Conservation (phyloP, 2,888 invertebrate genomes). For the Frankliniella fusca region DNA sequence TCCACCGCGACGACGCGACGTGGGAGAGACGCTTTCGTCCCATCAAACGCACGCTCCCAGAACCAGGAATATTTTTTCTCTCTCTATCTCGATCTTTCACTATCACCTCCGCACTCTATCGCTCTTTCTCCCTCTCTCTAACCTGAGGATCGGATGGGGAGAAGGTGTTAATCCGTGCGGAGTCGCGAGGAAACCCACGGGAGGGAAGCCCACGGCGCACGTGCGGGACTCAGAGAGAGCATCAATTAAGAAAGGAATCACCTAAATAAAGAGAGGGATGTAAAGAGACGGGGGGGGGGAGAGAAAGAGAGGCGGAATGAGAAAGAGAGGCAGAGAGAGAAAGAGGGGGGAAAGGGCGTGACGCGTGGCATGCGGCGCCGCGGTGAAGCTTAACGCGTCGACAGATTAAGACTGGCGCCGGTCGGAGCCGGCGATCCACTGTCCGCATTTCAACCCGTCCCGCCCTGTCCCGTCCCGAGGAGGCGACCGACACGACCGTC, state of each 20-base stretch:
- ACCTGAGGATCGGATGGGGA: not conserved
- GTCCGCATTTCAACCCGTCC: too few species aligned
- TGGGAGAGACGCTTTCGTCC: not conserved
- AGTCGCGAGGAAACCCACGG: not conserved
- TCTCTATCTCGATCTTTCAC: not conserved
- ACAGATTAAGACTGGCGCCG: too few species aligned
- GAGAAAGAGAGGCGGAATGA: not conserved
- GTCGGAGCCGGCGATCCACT: not conserved
- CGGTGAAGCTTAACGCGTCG: too few species aligned
- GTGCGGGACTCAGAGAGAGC: too few species aligned
- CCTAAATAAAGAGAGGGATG: too few species aligned
- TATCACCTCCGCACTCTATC: conserved; percentile 4
- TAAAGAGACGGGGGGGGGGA: not conserved
- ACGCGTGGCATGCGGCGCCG: not conserved
- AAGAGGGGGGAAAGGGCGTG: not conserved
- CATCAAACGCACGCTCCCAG: not conserved
- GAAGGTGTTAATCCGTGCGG: not conserved
- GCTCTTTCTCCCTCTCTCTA: not conserved
- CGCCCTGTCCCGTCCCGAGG: too few species aligned
- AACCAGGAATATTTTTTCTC: not conserved
- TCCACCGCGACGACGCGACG: too few species aligned
- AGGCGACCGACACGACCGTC: too few species aligned
- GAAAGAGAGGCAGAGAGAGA: not conserved
- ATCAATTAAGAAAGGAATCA: too few species aligned
- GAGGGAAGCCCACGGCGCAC: too few species aligned